Percentiles rank a stretch among this genome's conserved stretches.
phyloP scores from a whole-genome alignment of 2,113 vertebrate species.

The Malaclemys terrapin region DNA sequence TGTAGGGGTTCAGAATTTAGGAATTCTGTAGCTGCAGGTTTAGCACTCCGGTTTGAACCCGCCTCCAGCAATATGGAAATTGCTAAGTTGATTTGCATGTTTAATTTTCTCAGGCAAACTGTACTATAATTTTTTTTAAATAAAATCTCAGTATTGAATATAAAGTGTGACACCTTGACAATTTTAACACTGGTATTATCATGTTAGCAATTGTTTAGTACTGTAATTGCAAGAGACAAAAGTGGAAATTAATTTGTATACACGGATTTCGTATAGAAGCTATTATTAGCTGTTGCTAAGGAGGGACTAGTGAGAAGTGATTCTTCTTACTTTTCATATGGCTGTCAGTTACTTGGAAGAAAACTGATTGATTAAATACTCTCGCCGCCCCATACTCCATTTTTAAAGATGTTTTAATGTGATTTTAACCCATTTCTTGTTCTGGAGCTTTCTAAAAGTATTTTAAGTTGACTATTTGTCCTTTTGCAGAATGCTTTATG shows the following conservation, averaged over 20 bases:
- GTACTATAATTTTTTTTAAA: neutral
- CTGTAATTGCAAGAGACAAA: neutral
- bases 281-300: neutral
- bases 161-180: neutral
- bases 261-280: neutral
- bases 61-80: neutral
- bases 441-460: neutral
- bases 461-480: neutral
- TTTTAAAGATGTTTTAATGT: neutral
- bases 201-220: neutral
- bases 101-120: neutral
- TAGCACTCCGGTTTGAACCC: accelerated
- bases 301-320: neutral
- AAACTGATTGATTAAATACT: neutral
- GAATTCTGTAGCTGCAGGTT: neutral
- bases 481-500: neutral
- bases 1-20: neutral
- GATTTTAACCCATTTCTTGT: neutral
- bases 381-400: neutral
- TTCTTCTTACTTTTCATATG: neutral
- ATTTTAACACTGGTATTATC: neutral
- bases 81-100: neutral
- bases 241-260: neutral
- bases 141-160: accelerated
- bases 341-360: neutral